phyloP scores from a whole-genome alignment of 2,888 invertebrate genomes.

The Halictus quadricinctus region DNA sequence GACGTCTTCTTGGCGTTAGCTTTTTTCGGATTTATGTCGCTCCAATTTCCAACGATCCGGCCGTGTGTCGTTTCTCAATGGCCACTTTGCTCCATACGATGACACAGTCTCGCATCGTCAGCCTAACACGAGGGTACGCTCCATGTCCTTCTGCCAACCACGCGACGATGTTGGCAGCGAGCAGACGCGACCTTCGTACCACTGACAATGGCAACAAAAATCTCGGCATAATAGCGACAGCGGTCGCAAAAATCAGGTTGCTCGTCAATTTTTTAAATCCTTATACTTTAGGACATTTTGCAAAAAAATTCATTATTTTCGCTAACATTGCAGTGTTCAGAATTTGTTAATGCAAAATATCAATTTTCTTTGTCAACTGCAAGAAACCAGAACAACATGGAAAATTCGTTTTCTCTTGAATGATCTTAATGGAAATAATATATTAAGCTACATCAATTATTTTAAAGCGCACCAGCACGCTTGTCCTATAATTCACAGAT shows the following conservation, averaged over 20 bases:
- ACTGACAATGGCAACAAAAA: conserved; percentile 5
- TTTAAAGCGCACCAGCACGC: no score
- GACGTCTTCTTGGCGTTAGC: conserved; percentile 53
- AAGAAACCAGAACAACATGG: no score
- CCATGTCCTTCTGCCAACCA: background rate
- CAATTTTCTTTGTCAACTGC: no score
- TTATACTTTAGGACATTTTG: background rate
- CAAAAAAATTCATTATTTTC: background rate
- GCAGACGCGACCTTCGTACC: background rate
- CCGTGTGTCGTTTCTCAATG: conserved; percentile 39
- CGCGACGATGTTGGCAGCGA: conserved; percentile 2
- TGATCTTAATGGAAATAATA: no score
- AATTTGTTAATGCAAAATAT: no score
- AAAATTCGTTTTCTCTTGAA: no score
- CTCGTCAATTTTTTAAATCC: background rate
- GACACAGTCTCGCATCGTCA: background rate
- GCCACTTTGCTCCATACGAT: conserved; percentile 37
- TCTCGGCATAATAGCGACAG: background rate
- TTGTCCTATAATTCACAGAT: no score
- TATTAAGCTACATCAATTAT: no score
- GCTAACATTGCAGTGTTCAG: no score
- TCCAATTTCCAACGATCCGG: conserved; percentile 41
- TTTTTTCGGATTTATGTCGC: conserved; percentile 58
- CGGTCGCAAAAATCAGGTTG: background rate
- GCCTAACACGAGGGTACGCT: background rate